A percentile compares a stretch with the other conserved stretches of the same genome.
These are phyloP conservation scores for Ricordea florida DNA, from an alignment of 92 coral and sea anemone genomes.

Conservation along the genomic window DNA sequence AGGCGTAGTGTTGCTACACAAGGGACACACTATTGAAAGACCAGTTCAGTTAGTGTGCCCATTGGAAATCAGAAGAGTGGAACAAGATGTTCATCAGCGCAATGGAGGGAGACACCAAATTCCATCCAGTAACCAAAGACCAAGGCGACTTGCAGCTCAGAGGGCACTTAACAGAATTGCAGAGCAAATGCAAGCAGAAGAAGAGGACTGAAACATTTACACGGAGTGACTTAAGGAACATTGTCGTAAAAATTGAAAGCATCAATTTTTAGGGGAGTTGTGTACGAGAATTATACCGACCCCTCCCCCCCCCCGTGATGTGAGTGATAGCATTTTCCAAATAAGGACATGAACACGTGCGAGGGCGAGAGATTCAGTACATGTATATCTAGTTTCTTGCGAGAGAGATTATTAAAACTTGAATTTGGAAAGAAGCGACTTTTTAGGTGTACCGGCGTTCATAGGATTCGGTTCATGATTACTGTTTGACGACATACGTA, in stretches of 20 bases:
- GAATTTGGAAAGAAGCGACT: too few relatives aligned
- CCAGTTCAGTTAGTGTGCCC: not conserved
- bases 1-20: too few relatives aligned
- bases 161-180: not conserved
- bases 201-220: not conserved
- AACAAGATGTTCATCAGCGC: not conserved
- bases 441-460: too few relatives aligned
- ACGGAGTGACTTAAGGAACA: conserved; percentile 2
- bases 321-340: too few relatives aligned
- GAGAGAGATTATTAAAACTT: too few relatives aligned
- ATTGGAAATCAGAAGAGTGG: too few relatives aligned
- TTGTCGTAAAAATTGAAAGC: conserved; percentile 3
- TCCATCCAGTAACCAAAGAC: not conserved
- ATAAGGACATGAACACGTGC: too few relatives aligned
- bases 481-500: too few relatives aligned
- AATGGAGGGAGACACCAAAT: not conserved
- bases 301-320: not conserved
- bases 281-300: not conserved
- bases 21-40: not conserved
- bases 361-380: too few relatives aligned
- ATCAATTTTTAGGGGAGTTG: conserved; percentile 12
- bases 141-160: not conserved
- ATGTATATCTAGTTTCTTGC: too few relatives aligned
- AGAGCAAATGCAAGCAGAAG: not conserved
- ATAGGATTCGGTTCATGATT: too few relatives aligned